Evolutionary conservation across 2,888 invertebrate genomes (phyloP).

Genomic region (Caenorhabditis sp.): DNA sequence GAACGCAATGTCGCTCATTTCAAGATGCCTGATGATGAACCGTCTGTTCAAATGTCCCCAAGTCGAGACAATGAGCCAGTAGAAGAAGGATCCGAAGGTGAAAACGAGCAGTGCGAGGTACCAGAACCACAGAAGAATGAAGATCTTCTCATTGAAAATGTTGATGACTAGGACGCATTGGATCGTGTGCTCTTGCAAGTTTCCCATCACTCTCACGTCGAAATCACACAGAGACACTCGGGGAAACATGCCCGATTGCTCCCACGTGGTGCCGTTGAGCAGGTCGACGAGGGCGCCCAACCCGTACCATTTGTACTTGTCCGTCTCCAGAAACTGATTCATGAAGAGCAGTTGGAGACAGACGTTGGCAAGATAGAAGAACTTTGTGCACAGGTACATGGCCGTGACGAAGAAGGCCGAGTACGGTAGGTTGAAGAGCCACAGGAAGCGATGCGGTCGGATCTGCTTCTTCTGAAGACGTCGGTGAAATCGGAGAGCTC

Average conservation of each 20-base stretch:
- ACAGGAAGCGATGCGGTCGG: conserved; percentile 73
- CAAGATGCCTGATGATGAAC: conserved; percentile 77
- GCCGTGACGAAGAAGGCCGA: conserved; percentile 77
- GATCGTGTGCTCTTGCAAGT: conserved; percentile 78
- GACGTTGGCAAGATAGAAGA: conserved; percentile 77
- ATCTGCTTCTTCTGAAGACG: conserved; percentile 76
- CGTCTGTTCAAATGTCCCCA: conserved; percentile 68
- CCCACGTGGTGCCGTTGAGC: conserved; percentile 77
- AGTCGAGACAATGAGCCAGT: conserved; percentile 74
- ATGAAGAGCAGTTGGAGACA: conserved; percentile 74
- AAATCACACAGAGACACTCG: conserved; percentile 77
- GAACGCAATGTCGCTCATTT: conserved; percentile 78
- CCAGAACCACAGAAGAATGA: conserved; percentile 79
- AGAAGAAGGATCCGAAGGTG: conserved; percentile 75
- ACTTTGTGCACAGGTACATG: conserved; percentile 77
- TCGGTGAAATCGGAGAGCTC: conserved; percentile 78
- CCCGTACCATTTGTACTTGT: conserved; percentile 75
- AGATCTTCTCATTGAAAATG: conserved; percentile 79
- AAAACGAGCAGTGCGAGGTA: conserved; percentile 71
- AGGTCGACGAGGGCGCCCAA: conserved; percentile 76
- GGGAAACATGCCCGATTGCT: conserved; percentile 77
- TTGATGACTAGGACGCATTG: conserved; percentile 79
- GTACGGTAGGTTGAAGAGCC: conserved; percentile 78
- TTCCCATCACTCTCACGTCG: conserved; percentile 78
- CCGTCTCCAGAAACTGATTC: conserved; percentile 78